Percentiles rank a stretch among this genome's conserved stretches.
These are phyloP conservation scores for Aplodontia rufa DNA, from an alignment of 2,113 vertebrate species.

Conservation along the genomic window DNA sequence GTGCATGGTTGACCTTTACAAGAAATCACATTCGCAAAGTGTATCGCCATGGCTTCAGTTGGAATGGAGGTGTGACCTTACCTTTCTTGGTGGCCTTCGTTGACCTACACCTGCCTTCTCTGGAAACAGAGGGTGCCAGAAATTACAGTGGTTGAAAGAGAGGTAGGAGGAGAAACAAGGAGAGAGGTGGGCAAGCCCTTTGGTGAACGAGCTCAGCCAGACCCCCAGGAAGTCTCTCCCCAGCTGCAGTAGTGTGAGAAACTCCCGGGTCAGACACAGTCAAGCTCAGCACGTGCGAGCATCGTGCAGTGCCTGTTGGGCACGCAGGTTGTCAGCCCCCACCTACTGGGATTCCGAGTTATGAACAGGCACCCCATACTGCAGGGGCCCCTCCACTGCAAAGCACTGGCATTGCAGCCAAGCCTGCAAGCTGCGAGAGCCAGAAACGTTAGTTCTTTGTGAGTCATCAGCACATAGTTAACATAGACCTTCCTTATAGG, in stretches of 20 bases:
- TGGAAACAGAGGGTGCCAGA: not conserved
- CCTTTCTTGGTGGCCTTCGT: not conserved
- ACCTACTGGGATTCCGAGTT: too few species aligned
- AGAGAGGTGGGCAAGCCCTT: not conserved
- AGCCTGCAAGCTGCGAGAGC: not conserved
- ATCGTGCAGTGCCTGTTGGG: not conserved
- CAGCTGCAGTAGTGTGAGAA: not conserved
- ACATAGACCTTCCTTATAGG: not conserved
- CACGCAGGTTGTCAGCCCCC: too few species aligned
- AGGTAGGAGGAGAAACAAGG: not conserved
- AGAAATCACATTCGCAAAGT: not conserved
- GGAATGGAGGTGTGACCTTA: not conserved
- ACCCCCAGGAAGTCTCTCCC: not conserved
- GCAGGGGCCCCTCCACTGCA: not conserved
- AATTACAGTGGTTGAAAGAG: not conserved
- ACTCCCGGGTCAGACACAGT: rapidly evolving
- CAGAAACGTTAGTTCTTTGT: not conserved
- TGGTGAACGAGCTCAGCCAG: not conserved
- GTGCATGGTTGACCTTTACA: not conserved
- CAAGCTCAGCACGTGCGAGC: not conserved
- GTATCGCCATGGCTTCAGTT: not conserved
- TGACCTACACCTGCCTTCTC: not conserved
- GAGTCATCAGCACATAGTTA: not conserved
- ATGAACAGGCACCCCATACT: not conserved
- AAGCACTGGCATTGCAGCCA: not conserved